Conservation (phyloP, 2,888 invertebrate species). For the Tenodera sinensis region DNA sequence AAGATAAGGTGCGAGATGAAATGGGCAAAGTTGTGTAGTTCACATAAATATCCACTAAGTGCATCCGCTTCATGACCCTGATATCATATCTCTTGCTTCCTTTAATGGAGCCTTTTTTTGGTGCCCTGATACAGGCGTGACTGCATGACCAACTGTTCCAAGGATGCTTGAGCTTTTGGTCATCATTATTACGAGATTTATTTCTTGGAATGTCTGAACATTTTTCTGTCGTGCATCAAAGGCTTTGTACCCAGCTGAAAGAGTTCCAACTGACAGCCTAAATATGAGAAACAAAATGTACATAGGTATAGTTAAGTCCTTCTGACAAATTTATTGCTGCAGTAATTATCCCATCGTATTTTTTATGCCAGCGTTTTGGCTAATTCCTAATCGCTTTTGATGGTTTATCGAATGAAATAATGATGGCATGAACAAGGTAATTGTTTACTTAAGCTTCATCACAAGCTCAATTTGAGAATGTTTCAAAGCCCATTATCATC, state of each 20-base stretch:
- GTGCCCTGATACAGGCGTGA: neutral
- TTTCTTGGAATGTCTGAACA: neutral
- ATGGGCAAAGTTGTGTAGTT: neutral
- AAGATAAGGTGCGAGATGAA: neutral
- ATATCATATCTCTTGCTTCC: neutral
- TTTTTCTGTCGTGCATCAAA: neutral
- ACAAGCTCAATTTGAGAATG: too few relatives aligned
- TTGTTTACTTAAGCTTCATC: too few relatives aligned
- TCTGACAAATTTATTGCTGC: too few relatives aligned
- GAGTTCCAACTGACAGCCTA: neutral
- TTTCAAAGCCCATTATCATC: too few relatives aligned
- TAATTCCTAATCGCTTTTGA: too few relatives aligned
- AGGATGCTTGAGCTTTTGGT: neutral
- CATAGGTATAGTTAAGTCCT: too few relatives aligned
- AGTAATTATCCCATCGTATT: too few relatives aligned
- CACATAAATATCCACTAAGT: neutral
- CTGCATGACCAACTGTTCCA: neutral
- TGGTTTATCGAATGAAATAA: too few relatives aligned
- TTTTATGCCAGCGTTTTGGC: too few relatives aligned
- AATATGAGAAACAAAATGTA: neutral
- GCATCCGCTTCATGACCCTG: neutral
- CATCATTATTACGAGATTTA: neutral
- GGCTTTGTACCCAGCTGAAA: neutral
- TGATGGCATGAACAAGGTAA: too few relatives aligned
- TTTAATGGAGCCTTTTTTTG: neutral